A percentile compares a stretch with the other conserved stretches of the same genome.
Evolutionary conservation across 2,888 invertebrate genomes (phyloP).

Genomic region (Bugula neritina): DNA sequence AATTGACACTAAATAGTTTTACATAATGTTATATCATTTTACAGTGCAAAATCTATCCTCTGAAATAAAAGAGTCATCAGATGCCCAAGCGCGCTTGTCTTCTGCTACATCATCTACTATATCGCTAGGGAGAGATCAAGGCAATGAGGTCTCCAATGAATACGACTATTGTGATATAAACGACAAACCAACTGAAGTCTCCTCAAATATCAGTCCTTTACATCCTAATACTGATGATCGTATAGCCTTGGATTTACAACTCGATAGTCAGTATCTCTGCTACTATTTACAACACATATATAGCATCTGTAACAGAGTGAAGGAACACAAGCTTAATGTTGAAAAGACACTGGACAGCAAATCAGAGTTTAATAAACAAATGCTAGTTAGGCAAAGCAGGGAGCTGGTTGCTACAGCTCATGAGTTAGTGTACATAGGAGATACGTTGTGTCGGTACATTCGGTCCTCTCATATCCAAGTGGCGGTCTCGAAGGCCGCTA

Average conservation of each 20-base stretch:
- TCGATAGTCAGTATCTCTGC: slow-evolving; percentile 1
- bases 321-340: background rate
- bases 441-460: slow-evolving; percentile 82
- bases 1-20: no score
- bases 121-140: background rate
- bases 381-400: slow-evolving; percentile 73
- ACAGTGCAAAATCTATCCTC: background rate
- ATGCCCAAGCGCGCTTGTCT: background rate
- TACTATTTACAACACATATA: slow-evolving; percentile 20
- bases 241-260: background rate
- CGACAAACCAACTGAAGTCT: background rate
- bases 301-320: slow-evolving; percentile 6
- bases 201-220: background rate
- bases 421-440: slow-evolving; percentile 86
- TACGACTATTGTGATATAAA: slow-evolving; percentile 16
- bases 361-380: background rate
- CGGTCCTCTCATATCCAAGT: slow-evolving; percentile 68
- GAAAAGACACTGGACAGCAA: background rate
- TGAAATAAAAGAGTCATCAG: background rate
- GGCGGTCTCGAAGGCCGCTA: slow-evolving; percentile 50
- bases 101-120: background rate
- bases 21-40: no score
- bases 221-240: background rate
- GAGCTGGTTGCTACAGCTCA: slow-evolving; percentile 90
- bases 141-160: slow-evolving; percentile 9